phyloP scores from a whole-genome alignment of 2,113 vertebrate genomes.

The Pangasianodon hypophthalmus region DNA sequence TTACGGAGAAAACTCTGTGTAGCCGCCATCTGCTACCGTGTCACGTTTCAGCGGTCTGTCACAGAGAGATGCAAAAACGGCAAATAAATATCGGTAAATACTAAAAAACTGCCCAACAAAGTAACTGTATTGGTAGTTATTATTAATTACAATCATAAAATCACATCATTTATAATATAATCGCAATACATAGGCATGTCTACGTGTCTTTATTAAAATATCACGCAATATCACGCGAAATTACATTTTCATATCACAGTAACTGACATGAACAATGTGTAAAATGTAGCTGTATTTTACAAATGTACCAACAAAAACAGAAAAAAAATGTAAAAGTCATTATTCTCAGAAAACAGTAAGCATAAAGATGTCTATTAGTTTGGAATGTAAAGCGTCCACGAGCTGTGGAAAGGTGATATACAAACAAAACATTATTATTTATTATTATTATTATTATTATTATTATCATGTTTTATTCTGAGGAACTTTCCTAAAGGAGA shows the following conservation, averaged over 20 bases:
- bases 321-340: not conserved
- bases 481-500: not conserved
- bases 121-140: not conserved
- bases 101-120: not conserved
- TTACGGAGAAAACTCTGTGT: constrained; percentile 66
- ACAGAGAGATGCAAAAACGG: not conserved
- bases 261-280: not conserved
- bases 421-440: too few relatives aligned
- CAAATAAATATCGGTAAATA: not conserved
- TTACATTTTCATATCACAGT: not conserved
- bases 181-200: not conserved
- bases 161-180: not conserved
- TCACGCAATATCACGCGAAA: not conserved
- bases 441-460: too few relatives aligned
- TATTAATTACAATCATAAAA: not conserved
- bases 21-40: constrained; percentile 65
- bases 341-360: not conserved
- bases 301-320: not conserved
- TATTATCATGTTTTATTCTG: not conserved
- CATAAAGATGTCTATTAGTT: not conserved
- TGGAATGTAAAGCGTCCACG: too few relatives aligned
- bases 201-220: not conserved
- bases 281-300: not conserved
- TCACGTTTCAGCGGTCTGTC: constrained; percentile 64
- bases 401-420: too few relatives aligned